Conservation (phyloP, 2,888 invertebrate genomes). For the Ditylenchus weischeri region DNA sequence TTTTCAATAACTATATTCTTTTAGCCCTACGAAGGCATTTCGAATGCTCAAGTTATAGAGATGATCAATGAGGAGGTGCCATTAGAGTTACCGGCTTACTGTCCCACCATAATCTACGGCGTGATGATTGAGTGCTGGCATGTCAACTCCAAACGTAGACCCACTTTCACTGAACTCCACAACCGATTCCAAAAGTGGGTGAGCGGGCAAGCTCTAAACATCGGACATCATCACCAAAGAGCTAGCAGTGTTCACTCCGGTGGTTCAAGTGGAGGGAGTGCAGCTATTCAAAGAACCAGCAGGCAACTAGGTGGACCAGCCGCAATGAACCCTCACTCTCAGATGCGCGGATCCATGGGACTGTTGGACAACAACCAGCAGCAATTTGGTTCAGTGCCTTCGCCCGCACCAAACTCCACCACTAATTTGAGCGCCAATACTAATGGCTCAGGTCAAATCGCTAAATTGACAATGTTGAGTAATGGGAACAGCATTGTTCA, state of each 20-base stretch:
- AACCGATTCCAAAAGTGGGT: constrained; percentile 42
- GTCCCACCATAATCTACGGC: constrained; percentile 83
- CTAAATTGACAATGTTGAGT: constrained; percentile 30
- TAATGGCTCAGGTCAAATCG: constrained; percentile 14
- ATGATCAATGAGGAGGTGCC: constrained; percentile 88
- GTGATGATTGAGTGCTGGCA: constrained; percentile 99
- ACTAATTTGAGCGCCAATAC: constrained; percentile 14
- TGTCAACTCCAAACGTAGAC: constrained; percentile 83
- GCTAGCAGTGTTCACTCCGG: constrained; percentile 35
- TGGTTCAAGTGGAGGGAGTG: constrained; percentile 28
- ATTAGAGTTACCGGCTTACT: constrained; percentile 84
- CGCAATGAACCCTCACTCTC: constrained; percentile 7
- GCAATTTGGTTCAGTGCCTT: constrained; percentile 31
- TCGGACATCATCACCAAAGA: constrained; percentile 31
- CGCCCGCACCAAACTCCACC: constrained; percentile 31
- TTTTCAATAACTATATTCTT: too few species aligned
- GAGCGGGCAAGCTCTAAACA: constrained; percentile 41
- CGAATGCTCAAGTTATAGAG: constrained; percentile 41
- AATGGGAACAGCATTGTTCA: constrained; percentile 37
- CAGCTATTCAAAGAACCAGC: constrained; percentile 24
- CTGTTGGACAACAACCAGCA: constrained; percentile 2
- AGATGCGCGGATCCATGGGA: constrained; percentile 25
- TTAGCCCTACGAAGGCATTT: background rate
- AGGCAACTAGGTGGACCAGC: constrained; percentile 24
- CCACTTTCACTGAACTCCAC: constrained; percentile 81